phyloP scores from a whole-genome alignment of 1,140 invertebrate species.

The Triops cancriformis region DNA sequence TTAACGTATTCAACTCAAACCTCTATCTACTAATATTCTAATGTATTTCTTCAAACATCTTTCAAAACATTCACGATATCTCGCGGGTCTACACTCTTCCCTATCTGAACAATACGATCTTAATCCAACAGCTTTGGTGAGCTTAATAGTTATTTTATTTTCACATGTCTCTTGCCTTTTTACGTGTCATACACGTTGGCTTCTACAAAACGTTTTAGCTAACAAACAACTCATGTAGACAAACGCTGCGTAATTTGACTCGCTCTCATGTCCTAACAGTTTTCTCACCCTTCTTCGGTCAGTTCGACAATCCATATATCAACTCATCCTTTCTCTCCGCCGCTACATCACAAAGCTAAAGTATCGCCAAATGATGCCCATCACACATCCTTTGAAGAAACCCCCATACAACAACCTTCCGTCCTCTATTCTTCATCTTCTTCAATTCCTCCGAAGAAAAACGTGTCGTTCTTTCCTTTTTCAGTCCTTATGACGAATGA shows the following conservation, averaged over 20 bases:
- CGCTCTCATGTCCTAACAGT: too few relatives aligned
- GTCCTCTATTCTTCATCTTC: neutral
- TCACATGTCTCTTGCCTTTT: too few relatives aligned
- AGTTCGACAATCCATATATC: neutral
- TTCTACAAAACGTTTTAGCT: neutral
- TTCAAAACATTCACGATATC: too few relatives aligned
- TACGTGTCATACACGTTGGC: too few relatives aligned
- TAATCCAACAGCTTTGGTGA: too few relatives aligned
- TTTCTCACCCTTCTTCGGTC: neutral
- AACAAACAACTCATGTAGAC: neutral
- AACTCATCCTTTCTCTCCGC: neutral
- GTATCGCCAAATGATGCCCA: neutral
- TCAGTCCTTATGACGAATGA: neutral
- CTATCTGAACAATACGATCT: too few relatives aligned
- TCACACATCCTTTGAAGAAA: neutral
- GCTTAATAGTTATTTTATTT: too few relatives aligned
- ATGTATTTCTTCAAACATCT: too few relatives aligned
- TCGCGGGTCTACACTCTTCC: too few relatives aligned
- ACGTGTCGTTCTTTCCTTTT: neutral
- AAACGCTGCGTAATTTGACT: neutral
- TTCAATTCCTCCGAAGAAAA: neutral
- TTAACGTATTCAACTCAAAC: too few relatives aligned
- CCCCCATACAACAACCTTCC: neutral
- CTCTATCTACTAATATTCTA: too few relatives aligned
- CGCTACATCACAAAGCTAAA: neutral